Evolutionary conservation across 2,797 vertebrate genomes (phyloP).

Genomic region (Lacerta bilineata): DNA sequence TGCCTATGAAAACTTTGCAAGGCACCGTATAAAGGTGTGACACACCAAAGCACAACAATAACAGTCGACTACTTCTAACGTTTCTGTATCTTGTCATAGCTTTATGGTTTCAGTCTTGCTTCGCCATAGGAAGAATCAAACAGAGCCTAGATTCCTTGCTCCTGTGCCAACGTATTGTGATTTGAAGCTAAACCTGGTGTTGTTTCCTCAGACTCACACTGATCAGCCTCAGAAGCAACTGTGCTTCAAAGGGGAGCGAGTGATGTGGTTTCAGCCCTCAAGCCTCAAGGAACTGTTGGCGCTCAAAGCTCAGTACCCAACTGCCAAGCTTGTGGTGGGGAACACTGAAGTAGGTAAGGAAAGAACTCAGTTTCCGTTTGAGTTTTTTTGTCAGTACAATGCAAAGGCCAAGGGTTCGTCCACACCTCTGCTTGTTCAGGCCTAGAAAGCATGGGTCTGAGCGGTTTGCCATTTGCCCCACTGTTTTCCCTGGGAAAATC

Average conservation of each 20-base stretch:
- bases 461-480: too few species aligned
- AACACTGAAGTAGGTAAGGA: conserved; percentile 97
- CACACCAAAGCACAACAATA: not conserved
- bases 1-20: not conserved
- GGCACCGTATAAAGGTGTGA: not conserved
- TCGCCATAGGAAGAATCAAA: not conserved
- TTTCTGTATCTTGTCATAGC: not conserved
- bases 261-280: conserved; percentile 89
- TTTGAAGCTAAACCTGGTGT: conserved; percentile 43
- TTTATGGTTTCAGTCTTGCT: not conserved
- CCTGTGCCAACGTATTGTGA: not conserved
- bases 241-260: conserved; percentile 85
- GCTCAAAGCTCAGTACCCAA: conserved; percentile 86
- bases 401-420: too few species aligned
- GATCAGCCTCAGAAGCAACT: conserved; percentile 78
- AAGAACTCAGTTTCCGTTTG: not conserved
- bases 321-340: conserved; percentile 91
- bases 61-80: not conserved
- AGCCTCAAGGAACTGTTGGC: conserved; percentile 84
- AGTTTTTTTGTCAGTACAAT: not conserved
- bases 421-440: too few species aligned
- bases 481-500: too few species aligned
- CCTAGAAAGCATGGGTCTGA: too few species aligned
- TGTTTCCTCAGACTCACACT: conserved; percentile 74
- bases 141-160: conserved; percentile 8